phyloP scores from a whole-genome alignment of 1,140 invertebrate genomes.

The Potamilus streckersoni region DNA sequence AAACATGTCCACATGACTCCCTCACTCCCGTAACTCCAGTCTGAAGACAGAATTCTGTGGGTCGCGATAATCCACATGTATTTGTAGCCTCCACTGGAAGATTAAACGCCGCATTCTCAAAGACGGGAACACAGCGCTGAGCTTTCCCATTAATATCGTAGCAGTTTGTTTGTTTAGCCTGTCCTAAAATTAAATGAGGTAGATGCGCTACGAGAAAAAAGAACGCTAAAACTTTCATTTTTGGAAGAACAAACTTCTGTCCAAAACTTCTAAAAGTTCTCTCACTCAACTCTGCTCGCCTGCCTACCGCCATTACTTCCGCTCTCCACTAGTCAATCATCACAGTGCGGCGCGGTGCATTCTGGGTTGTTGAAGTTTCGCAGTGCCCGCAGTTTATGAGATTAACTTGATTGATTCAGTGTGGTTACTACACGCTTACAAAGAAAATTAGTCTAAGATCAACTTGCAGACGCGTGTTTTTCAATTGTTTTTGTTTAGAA shows the following conservation, averaged over 20 bases:
- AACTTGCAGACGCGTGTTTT: no score
- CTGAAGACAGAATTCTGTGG: slow-evolving; percentile 84
- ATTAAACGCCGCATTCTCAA: slow-evolving; percentile 93
- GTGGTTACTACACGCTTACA: no score
- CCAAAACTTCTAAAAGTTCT: slow-evolving; percentile 2
- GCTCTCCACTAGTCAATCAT: slow-evolving; percentile 7
- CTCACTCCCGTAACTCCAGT: slow-evolving; percentile 74
- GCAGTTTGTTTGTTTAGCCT: slow-evolving; percentile 57
- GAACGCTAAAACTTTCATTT: slow-evolving; percentile 24
- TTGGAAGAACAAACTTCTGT: slow-evolving; percentile 3
- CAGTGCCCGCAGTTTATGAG: neutral
- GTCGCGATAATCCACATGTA: slow-evolving; percentile 81
- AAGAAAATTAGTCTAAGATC: no score
- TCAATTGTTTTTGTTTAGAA: no score
- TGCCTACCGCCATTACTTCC: slow-evolving; percentile 23
- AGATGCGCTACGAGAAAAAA: slow-evolving; percentile 22
- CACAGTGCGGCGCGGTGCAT: slow-evolving; percentile 26
- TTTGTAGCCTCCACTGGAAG: slow-evolving; percentile 89
- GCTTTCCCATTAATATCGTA: slow-evolving; percentile 69
- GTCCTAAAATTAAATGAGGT: slow-evolving; percentile 39
- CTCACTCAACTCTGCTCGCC: neutral
- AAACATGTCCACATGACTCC: slow-evolving; percentile 74
- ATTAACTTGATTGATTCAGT: no score
- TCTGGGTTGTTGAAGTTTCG: slow-evolving; percentile 14
- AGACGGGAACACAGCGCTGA: slow-evolving; percentile 94